These are phyloP conservation scores for Drosophila paulistorum DNA, from an alignment of 1,140 invertebrate genomes.

Conservation along the genomic window DNA sequence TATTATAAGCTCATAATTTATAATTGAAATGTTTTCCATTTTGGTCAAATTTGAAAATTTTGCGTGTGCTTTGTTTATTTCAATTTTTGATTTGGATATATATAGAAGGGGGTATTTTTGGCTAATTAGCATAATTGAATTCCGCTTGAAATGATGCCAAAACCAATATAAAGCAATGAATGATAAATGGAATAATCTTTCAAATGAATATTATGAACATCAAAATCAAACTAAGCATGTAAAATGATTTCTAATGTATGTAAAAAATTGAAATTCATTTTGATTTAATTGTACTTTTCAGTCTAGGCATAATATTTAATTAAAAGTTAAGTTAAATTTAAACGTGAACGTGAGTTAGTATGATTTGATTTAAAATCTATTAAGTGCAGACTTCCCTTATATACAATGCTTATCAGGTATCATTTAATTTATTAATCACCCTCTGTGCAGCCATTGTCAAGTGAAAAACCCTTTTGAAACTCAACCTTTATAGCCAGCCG, in stretches of 20 bases:
- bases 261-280: not conserved
- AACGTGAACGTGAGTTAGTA: not conserved
- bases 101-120: not conserved
- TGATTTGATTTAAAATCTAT: not conserved
- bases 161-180: constrained; percentile 4
- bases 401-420: not conserved
- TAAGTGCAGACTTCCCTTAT: not conserved
- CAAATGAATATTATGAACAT: too few relatives aligned
- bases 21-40: constrained; percentile 28
- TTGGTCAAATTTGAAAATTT: not conserved
- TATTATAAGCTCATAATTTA: constrained; percentile 42
- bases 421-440: constrained; percentile 11
- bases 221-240: not conserved
- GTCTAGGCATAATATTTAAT: not conserved
- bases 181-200: constrained; percentile 9
- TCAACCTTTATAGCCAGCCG: constrained; percentile 3
- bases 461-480: constrained; percentile 4
- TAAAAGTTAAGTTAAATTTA: not conserved
- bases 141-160: not conserved
- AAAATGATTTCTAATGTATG: not conserved
- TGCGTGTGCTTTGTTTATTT: not conserved
- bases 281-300: too few relatives aligned
- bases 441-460: not conserved
- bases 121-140: constrained; percentile 13
- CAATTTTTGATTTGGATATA: not conserved